These are phyloP conservation scores for Anguilla japonica DNA, from an alignment of 2,113 vertebrate species.

Conservation along the genomic window DNA sequence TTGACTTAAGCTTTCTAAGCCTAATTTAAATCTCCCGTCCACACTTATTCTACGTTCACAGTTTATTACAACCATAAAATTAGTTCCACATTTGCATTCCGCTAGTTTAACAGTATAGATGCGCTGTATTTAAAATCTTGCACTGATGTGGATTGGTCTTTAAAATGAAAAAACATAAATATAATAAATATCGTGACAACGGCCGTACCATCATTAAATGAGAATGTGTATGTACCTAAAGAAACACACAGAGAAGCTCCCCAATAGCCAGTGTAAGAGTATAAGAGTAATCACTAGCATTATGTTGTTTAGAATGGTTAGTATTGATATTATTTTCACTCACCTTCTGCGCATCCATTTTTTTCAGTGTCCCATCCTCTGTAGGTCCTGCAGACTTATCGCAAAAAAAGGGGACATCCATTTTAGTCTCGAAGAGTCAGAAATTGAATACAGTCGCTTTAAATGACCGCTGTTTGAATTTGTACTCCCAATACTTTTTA, in stretches of 20 bases:
- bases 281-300: not conserved
- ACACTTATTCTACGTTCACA: not conserved
- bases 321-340: not conserved
- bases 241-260: not conserved
- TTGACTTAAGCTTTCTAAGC: not conserved
- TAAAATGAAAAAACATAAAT: not conserved
- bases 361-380: constrained; percentile 9
- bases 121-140: not conserved
- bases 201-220: not conserved
- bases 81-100: not conserved
- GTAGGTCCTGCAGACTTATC: not conserved
- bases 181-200: not conserved
- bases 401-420: not conserved
- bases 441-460: constrained; percentile 47
- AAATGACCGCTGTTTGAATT: constrained; percentile 59
- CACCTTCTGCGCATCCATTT: constrained; percentile 12
- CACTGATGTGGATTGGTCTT: not conserved
- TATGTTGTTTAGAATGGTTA: not conserved
- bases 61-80: not conserved
- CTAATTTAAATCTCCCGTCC: not conserved
- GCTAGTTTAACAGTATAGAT: not conserved
- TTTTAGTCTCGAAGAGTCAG: not conserved
- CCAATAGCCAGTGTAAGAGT: not conserved
- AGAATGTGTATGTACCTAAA: not conserved
- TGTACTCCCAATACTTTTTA: constrained; percentile 43